phyloP scores from a whole-genome alignment of 2,113 vertebrate genomes.

The Notothenia rossii region DNA sequence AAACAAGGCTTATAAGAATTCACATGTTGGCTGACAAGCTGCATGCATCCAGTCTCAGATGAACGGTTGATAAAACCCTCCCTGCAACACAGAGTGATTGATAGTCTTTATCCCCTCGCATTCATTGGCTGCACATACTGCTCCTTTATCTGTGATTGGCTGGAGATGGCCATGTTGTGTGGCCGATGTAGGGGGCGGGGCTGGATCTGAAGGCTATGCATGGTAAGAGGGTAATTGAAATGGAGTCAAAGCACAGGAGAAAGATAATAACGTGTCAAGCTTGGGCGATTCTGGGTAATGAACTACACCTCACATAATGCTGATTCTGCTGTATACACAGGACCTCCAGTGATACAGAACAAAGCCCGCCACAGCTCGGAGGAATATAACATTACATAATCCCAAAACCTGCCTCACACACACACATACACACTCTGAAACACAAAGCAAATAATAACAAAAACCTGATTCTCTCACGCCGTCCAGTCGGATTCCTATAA shows the following conservation, averaged over 20 bases:
- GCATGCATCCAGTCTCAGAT: constrained; percentile 57
- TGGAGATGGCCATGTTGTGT: constrained; percentile 58
- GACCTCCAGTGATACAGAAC: constrained; percentile 76
- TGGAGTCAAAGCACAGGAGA: constrained; percentile 84
- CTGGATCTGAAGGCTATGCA: constrained; percentile 71
- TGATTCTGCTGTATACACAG: constrained; percentile 79
- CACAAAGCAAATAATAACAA: constrained; percentile 49
- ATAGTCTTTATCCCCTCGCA: constrained; percentile 70
- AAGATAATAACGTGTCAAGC: constrained; percentile 88
- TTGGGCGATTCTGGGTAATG: constrained; percentile 82
- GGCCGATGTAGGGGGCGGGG: constrained; percentile 36
- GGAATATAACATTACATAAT: constrained; percentile 73
- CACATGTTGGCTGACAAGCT: constrained; percentile 62
- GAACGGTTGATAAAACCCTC: constrained; percentile 65
- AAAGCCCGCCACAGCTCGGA: constrained; percentile 64
- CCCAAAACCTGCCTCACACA: constrained; percentile 47
- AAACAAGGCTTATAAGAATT: constrained; percentile 62
- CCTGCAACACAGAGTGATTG: constrained; percentile 68
- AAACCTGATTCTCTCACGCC: constrained; percentile 30
- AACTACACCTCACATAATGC: constrained; percentile 84
- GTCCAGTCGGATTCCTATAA: constrained; percentile 44
- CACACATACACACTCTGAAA: constrained; percentile 27
- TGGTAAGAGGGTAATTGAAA: constrained; percentile 88
- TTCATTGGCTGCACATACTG: constrained; percentile 72
- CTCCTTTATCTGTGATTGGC: constrained; percentile 67